Base-by-base conservation (phyloP, 2,113 vertebrate species). In the Xiphophorus maculatus region DNA sequence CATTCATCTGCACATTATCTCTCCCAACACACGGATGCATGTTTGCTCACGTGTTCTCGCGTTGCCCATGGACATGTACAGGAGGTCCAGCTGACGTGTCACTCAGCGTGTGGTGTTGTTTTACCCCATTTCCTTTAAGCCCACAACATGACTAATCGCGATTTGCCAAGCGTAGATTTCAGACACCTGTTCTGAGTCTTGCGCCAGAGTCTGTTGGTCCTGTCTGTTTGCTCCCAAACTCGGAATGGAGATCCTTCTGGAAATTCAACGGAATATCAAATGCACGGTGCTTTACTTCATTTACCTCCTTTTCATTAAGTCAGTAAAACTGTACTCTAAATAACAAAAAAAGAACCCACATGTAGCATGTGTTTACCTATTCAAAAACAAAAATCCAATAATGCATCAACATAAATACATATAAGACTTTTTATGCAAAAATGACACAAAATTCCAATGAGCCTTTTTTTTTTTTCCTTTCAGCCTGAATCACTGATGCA, bases 341-440 rank as follows among this genome's bases (percentile, higher is more conserved):
- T 85, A 88, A 86, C 72, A 86, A 82, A 90, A 89, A 84, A 71
- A 84, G 80, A 90, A 80, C 71, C 87, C 80, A 91, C 89, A 91
- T 91, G 51, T n/a, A 93, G 93, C 92, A 95, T 92, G 93, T 94
- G 92, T 95, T 94, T 90, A 92, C 92, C 90, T 94, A 93, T 91
- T 94, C 91, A 76, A 95, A 87, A 94, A 95, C 94, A 94, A 93
- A 91, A 87, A 58, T 94, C 29, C 79, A 94, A 95, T 94, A 95
- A 96, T 91, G 94, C 85, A 85, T 92, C 85, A 95, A 97, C 96
- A 96, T 97, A 97, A 97, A 97, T 97, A 97, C 91, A 94, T 94
- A 94, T 95, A 91, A 86, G 91, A 93, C 95, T 90, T 93, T 10
- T 95, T 95, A 92, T 93, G 92, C 71, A 89, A 88, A 37, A 89